Percentiles rank a stretch among this genome's conserved stretches.
Conservation (phyloP, 2,113 vertebrate species). For the Pedetes capensis region DNA sequence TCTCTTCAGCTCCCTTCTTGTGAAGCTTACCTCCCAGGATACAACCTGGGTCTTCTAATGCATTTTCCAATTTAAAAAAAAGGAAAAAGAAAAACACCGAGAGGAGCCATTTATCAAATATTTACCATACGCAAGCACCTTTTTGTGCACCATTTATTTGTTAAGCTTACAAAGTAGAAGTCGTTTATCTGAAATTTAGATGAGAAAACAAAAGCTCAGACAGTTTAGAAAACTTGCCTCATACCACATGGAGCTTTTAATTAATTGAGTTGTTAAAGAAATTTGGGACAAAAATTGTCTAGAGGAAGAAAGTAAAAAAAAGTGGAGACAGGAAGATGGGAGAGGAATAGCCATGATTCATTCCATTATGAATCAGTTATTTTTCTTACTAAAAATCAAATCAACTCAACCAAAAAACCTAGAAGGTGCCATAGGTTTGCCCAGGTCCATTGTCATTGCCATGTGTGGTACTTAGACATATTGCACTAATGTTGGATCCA, state of each 20-base stretch:
- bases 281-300: not conserved
- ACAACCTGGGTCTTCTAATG: not conserved
- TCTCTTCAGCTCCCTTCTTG: not conserved
- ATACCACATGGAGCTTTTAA: not conserved
- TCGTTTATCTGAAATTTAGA: not conserved
- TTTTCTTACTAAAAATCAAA: not conserved
- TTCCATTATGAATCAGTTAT: not conserved
- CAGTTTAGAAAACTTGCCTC: not conserved
- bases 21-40: not conserved
- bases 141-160: not conserved
- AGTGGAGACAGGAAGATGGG: not conserved
- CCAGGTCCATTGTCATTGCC: not conserved
- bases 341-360: not conserved
- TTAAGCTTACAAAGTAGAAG: not conserved
- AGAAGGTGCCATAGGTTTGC: not conserved
- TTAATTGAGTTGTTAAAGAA: not conserved
- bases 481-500: not conserved
- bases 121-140: not conserved
- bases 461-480: too few species aligned
- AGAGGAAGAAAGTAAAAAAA: not conserved
- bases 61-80: not conserved
- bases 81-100: too few species aligned
- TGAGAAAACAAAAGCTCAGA: not conserved
- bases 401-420: not conserved
- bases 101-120: not conserved